Evolutionary conservation across 2,888 invertebrate genomes (phyloP), one percentile per base, ranked within the genome.

Genomic region (Rhogogaster chlorosoma): DNA sequence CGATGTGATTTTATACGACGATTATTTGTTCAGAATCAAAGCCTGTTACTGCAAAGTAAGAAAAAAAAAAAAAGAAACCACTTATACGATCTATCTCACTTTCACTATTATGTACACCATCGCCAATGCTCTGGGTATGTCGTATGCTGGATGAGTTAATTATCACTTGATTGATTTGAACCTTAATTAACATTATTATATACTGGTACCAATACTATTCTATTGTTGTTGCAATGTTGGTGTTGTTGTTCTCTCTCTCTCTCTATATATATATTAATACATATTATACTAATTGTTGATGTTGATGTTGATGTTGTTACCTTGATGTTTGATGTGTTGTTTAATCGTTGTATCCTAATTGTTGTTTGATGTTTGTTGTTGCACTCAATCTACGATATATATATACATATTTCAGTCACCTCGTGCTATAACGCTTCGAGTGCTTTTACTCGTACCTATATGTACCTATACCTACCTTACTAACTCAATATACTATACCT

Each of bases 301-400:
- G 93, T 89, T 89, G 70, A 85, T 85, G 85, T 85, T 85, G 84
- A 84, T 84, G 85, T 85, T 85, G 85, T 85, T 85, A 85, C 83
- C 87, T 93, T 93, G 92, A 91, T 93, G 93, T 93, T 93, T 92
- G 91, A 92, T 93, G 92, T 93, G 92, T 91, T 93, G 93, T 93
- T 92, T 92, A 92, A 90, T 93, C 91, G 92, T 92, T 93, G 93
- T 92, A 93, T 89, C 90, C 92, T 80, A 80, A 80, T 84, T 93
- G 93, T 92, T 92, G 91, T 91, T 93, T 92, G 92, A 92, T 93
- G 93, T 93, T 93, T 92, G 92, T 93, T 91, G 93, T 93, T 93
- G 93, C 93, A 93, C 93, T 91, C 89, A 89, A 88, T 89, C 89
- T 89, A 89, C 89, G 85, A 88, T 87, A 82, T 80, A 70, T 75